Evolutionary conservation across 2,113 vertebrate genomes (phyloP).

Genomic region (Chloropsis hardwickii): DNA sequence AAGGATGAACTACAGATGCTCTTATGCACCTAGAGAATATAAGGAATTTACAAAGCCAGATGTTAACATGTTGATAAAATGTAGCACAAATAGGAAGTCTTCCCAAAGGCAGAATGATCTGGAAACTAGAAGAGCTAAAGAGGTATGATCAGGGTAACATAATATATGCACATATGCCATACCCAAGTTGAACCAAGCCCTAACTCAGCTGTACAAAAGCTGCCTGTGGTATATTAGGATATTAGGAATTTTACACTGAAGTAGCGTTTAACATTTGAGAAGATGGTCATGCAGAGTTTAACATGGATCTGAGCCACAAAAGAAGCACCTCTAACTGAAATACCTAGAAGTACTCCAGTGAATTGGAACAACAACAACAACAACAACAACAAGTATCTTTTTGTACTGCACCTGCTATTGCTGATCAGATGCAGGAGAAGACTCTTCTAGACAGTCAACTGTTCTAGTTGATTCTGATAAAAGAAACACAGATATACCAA

Average conservation of each 20-base stretch:
- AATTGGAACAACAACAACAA: neutral
- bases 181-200: neutral
- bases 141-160: neutral
- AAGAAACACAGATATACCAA: neutral
- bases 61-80: slow-evolving; percentile 33
- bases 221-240: neutral
- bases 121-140: neutral
- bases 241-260: neutral
- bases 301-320: neutral
- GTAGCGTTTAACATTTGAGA: neutral
- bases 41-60: slow-evolving; percentile 30
- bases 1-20: slow-evolving; percentile 26
- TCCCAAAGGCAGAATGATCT: neutral
- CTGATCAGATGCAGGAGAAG: neutral
- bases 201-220: neutral
- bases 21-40: neutral
- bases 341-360: neutral
- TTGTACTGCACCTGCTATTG: neutral
- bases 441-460: too few species aligned
- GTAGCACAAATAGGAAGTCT: neutral
- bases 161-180: neutral
- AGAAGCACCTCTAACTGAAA: neutral
- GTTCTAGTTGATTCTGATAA: neutral
- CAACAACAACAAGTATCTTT: neutral
- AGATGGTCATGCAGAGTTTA: neutral